Evolutionary conservation across 2,113 vertebrate species (phyloP).

Genomic region (Seriola rivoliana): DNA sequence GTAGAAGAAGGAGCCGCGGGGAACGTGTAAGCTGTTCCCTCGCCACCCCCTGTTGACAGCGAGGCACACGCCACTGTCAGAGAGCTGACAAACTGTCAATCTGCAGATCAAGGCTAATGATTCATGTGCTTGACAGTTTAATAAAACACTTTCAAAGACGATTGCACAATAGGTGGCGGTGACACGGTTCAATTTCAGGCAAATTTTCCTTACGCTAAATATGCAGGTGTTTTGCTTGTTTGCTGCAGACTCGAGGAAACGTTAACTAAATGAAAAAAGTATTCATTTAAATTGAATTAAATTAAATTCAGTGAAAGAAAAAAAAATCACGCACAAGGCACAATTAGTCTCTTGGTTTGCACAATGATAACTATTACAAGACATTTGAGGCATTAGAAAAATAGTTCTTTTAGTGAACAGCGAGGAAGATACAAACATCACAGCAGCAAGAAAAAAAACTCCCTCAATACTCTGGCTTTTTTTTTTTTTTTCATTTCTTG

Average conservation of each 20-base stretch:
- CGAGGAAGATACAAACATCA: slow-evolving; percentile 9
- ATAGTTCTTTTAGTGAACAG: not conserved
- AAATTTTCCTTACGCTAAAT: slow-evolving; percentile 20
- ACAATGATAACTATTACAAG: not conserved
- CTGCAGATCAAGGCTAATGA: slow-evolving; percentile 76
- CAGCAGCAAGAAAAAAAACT: slow-evolving; percentile 11
- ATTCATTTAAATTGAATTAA: slow-evolving; percentile 25
- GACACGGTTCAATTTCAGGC: slow-evolving; percentile 42
- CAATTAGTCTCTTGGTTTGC: slow-evolving; percentile 19
- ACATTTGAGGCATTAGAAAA: not conserved
- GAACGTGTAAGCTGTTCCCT: slow-evolving; percentile 61
- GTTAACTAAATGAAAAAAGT: not conserved
- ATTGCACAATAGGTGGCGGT: slow-evolving; percentile 42
- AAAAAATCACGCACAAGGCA: slow-evolving; percentile 14
- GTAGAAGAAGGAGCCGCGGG: slow-evolving; percentile 67
- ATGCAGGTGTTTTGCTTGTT: slow-evolving; percentile 44
- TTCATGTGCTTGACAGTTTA: slow-evolving; percentile 75
- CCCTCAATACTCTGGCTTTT: not conserved
- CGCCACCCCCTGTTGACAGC: slow-evolving; percentile 69
- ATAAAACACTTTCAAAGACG: slow-evolving; percentile 68
- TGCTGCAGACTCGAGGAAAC: not conserved
- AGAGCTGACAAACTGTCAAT: slow-evolving; percentile 80
- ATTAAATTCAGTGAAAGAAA: slow-evolving; percentile 17
- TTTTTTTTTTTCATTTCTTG: not conserved
- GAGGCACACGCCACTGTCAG: slow-evolving; percentile 68